Evolutionary conservation across 2,888 invertebrate species (phyloP), one percentile per base, ranked within the genome.

Genomic region (Theodoxus fluviatilis): DNA sequence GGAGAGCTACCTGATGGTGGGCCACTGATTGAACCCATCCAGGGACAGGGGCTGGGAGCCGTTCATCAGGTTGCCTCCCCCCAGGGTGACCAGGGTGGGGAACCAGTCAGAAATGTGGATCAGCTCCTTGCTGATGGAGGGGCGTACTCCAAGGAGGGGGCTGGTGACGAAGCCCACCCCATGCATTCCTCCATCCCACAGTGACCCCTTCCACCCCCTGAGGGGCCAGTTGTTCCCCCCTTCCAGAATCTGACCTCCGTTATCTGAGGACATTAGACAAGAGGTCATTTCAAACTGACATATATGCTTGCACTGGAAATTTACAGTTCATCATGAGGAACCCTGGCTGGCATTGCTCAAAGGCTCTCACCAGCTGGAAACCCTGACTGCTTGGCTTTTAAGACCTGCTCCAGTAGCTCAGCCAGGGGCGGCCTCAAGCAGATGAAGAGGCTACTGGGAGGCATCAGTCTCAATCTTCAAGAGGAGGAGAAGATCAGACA

Each of bases 241-340:
- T 35, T 73, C 77, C 12, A 71, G 70, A 18, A 85, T 76, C 74
- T 85, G 82, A 18, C 86, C 86, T 2, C 86, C 86, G 76, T 86
- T 86, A 72, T 86, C 97, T 84, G 76, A 28, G 73, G 68, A 71
- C 35, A 72, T 4, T 61, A 18, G 57, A 66, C n/a, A 57, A n/a
- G 15, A 18, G 7, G 55, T 18, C 43, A 43, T 43, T 15, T 43
- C 15, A 12, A n/a, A n/a, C n/a, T n/a, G n/a, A n/a, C n/a, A n/a
- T n/a, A n/a, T n/a, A n/a, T n/a, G n/a, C n/a, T n/a, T n/a, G n/a
- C n/a, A n/a, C n/a, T n/a, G n/a, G n/a, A n/a, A n/a, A n/a, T n/a
- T n/a, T n/a, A n/a, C n/a, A n/a, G n/a, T n/a, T n/a, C n/a, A n/a
- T n/a, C n/a, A n/a, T n/a, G n/a, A n/a, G n/a, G n/a, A n/a, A n/a